These are phyloP conservation scores for Andrena cerasifolii DNA, from an alignment of 1,140 invertebrate species.

Conservation along the genomic window DNA sequence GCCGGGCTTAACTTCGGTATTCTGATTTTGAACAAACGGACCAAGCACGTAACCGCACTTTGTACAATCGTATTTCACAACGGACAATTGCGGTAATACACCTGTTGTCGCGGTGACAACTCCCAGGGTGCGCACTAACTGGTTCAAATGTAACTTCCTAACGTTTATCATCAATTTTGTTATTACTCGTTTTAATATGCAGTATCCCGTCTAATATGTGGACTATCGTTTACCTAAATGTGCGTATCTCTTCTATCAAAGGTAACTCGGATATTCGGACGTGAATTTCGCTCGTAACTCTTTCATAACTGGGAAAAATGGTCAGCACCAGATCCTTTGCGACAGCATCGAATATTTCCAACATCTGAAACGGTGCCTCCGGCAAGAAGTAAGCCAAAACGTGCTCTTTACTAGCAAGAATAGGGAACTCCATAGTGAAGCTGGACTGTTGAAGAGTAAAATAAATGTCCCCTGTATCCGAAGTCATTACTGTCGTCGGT, in stretches of 20 bases:
- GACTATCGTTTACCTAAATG: slow-evolving; percentile 86
- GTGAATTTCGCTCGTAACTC: slow-evolving; percentile 96
- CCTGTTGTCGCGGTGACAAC: slow-evolving; percentile 98
- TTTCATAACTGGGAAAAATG: slow-evolving; percentile 98
- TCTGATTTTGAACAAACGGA: slow-evolving; percentile 97
- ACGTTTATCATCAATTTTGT: slow-evolving; percentile 63
- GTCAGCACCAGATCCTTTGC: slow-evolving; percentile 96
- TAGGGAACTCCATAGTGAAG: slow-evolving; percentile 96
- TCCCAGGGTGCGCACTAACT: slow-evolving; percentile 95
- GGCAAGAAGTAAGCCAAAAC: slow-evolving; percentile 98
- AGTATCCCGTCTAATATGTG: slow-evolving; percentile 21
- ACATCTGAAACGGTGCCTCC: slow-evolving; percentile 98
- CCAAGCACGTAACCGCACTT: slow-evolving; percentile 97
- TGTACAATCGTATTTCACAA: slow-evolving; percentile 99
- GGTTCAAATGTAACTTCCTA: slow-evolving; percentile 98
- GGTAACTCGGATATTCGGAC: slow-evolving; percentile 97
- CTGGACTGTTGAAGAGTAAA: slow-evolving; percentile 85
- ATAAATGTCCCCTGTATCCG: neutral
- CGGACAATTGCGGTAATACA: slow-evolving; percentile 96
- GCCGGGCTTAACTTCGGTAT: slow-evolving; percentile 96
- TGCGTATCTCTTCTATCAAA: slow-evolving; percentile 97
- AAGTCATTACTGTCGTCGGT: neutral
- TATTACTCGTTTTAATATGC: slow-evolving; percentile 21
- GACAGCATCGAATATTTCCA: slow-evolving; percentile 97
- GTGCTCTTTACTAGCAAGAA: slow-evolving; percentile 94